Evolutionary conservation across 2,888 invertebrate species (phyloP).

Genomic region (Onthophagus sagittarius): DNA sequence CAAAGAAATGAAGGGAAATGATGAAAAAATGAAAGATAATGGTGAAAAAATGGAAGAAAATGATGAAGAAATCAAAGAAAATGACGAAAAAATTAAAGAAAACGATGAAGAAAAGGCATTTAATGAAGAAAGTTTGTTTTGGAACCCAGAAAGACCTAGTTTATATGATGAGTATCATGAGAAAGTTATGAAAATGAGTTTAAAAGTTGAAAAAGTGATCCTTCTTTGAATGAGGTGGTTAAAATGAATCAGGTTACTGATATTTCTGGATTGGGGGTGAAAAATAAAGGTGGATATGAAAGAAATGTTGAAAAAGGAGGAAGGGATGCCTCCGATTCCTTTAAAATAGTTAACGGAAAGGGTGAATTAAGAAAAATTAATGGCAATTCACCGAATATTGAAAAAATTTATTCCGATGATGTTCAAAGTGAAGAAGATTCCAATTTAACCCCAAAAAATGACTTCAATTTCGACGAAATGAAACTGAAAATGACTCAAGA

Average conservation of each 20-base stretch:
- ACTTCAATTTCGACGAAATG: not conserved
- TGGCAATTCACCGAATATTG: not conserved
- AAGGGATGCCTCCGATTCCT: not conserved
- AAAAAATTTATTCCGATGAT: not conserved
- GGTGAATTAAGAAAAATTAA: not conserved
- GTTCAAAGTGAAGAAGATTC: not conserved
- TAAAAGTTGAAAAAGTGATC: not conserved
- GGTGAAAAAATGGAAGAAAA: no score
- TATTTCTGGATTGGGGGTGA: no score
- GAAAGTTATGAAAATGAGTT: not conserved
- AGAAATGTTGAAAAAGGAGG: not conserved
- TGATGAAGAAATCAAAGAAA: no score
- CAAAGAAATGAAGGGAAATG: no score
- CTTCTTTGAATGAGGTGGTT: not conserved
- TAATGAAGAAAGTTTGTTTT: not conserved
- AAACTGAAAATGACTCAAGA: not conserved
- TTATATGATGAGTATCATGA: not conserved
- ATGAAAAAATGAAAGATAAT: no score
- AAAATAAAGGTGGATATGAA: not conserved
- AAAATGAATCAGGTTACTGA: not conserved
- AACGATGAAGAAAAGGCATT: not conserved
- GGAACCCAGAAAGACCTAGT: not conserved
- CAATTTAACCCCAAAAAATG: no score
- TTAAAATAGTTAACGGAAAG: not conserved
- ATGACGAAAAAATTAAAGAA: not conserved